Evolutionary conservation across 30 jellyfish, hydroid and myxozoan species (phyloP), one percentile per base, ranked within the genome.

Genomic region (Clytia hemisphaerica): DNA sequence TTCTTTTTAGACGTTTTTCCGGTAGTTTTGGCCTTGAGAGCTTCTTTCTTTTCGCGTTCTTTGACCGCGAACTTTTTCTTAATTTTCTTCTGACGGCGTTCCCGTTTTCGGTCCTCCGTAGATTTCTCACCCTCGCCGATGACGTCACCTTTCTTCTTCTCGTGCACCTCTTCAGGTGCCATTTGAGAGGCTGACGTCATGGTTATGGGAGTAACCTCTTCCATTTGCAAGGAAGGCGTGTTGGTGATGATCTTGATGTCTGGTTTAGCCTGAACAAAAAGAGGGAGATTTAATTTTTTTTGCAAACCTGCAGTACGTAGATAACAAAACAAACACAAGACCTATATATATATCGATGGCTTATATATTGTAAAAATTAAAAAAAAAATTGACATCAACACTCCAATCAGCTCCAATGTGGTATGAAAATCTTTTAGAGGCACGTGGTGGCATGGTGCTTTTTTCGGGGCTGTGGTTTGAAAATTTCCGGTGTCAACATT

Each of bases 121-220:
- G 83, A 22, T 40, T 74, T 74, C 36, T 74, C 86, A 50, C 82
- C 53, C 28, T 74, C 86, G 31, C 86, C 86, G 42, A 59, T 74
- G 7, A 27, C 67, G 27, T 58, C 86, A 0, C 81, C 58, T 4
- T 2, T 58, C 54, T 58, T 58, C 31, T 58, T 74, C 45, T 61
- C 82, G 49, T 57, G 51, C 2, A 74, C 27, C 22, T 74, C 86
- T 33, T 74, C 86, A 0, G 86, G 86, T 21, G 86, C 86, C 25
- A 74, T 37, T 27, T 60, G 86, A 37, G 77, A 27, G 9, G 82
- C 86, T 14, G 61, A 69, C 53, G 94, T 82, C 63, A 79, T 80
- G 4, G 93, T 76, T 15, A 79, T 83, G 26, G 99, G 99, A 6
- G 94, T 77, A 35, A 50, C 49, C 54, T 91, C 99, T 59, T 91